Evolutionary conservation across 2,797 vertebrate species (phyloP), one percentile per base, ranked within the genome.

Genomic region (Paedocypris micromegethes): DNA sequence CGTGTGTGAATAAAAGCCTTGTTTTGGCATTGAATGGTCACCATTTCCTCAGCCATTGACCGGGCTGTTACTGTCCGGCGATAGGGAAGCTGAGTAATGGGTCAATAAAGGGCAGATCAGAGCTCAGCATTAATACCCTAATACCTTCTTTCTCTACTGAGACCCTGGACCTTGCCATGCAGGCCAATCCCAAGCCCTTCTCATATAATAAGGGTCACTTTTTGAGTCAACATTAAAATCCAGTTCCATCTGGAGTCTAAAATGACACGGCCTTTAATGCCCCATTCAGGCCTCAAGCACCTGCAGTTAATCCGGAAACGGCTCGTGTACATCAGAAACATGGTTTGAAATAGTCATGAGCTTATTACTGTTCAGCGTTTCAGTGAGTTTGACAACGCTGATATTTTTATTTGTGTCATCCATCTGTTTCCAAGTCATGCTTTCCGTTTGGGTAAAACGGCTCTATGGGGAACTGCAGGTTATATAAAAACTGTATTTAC

Each of bases 151-250:
- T 66, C 56, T 49, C 73, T 70, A 74, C 49, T 51, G 73, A 78
- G 75, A 70, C 62, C 72, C 2, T 38, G 43, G 40, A 56, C 41
- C 52, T 66, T 45, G 4, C 55, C 41, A 39, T 55, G 40, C n/a
- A 23, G 64, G 47, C 71, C 49, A 50, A 69, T 51, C 57, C 61
- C 4, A 6, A 67, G 41, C 54, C 58, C 63, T 55, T 40, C 58
- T 74, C 65, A 79, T 23, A 23, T 79, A 77, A 79, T 74, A 70
- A 69, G 74, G 74, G 77, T 76, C 72, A 66, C 47, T 77, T 68
- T 66, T 58, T 41, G 53, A 72, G 68, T 69, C 73, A 70, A 55
- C 23, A 42, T 59, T 68, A 75, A 75, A 68, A 70, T 67, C 73
- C 39, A 40, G 37, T 66, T 69, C 39, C 68, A 71, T 64, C 67